These are phyloP conservation scores for Bombyx huttoni DNA, from an alignment of 2,888 invertebrate species.

Conservation along the genomic window DNA sequence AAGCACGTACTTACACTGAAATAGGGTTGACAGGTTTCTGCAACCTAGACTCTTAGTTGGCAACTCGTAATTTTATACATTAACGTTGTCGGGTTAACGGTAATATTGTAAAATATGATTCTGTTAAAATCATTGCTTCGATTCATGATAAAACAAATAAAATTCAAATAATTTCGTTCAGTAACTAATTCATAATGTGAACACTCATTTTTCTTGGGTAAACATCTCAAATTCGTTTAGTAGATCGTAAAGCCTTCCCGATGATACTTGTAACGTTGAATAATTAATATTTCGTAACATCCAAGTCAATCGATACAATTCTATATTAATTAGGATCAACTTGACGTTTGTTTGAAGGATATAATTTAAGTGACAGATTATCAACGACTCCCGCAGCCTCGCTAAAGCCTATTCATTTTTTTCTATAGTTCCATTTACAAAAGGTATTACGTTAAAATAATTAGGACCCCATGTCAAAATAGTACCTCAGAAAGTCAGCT, in stretches of 20 bases:
- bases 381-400: constrained; percentile 23
- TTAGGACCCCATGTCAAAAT: constrained; percentile 64
- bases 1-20: constrained; percentile 16
- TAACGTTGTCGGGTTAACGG: neutral
- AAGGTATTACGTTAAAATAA: constrained; percentile 58
- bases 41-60: constrained; percentile 5
- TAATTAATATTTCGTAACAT: neutral
- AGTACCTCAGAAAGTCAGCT: constrained; percentile 36
- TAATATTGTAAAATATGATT: no score
- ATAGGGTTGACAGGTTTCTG: constrained; percentile 25
- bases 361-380: constrained; percentile 38
- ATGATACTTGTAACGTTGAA: no score
- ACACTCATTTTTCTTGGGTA: neutral
- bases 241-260: no score
- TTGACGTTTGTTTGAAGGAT: constrained; percentile 10
- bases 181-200: neutral
- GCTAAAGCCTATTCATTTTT: constrained; percentile 22
- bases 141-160: neutral
- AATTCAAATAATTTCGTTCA: neutral
- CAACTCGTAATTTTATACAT: no score
- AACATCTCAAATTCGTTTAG: no score
- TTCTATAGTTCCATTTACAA: constrained; percentile 31
- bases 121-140: neutral
- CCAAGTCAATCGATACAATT: neutral
- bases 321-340: neutral